These are phyloP conservation scores for Aythya baeri DNA, from an alignment of 2,113 vertebrate genomes.

Conservation along the genomic window DNA sequence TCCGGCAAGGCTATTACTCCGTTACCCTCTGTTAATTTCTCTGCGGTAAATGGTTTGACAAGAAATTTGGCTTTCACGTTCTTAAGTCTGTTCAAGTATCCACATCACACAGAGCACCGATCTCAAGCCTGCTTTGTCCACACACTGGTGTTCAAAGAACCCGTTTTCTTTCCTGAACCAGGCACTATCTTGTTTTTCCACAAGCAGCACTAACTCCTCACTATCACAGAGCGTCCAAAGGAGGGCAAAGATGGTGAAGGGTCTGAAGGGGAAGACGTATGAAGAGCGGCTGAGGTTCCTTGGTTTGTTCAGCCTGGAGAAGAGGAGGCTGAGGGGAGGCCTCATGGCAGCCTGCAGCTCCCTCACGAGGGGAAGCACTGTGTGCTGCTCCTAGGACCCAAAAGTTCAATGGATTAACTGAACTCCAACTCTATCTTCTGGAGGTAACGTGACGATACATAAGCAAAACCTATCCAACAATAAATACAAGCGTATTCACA, in stretches of 20 bases:
- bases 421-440: neutral
- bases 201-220: neutral
- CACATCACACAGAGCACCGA: neutral
- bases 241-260: neutral
- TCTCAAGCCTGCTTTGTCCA: neutral
- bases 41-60: neutral
- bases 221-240: neutral
- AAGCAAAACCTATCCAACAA: neutral
- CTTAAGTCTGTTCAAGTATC: neutral
- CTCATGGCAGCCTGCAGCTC: neutral
- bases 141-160: neutral
- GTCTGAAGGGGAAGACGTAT: neutral
- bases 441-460: neutral
- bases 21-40: too few relatives aligned
- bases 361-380: neutral
- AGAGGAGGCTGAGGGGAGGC: neutral
- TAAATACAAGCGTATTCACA: neutral
- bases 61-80: neutral
- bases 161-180: neutral
- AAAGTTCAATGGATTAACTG: neutral
- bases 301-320: neutral
- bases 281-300: neutral
- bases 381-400: neutral
- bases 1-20: neutral
- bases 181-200: neutral